These are phyloP conservation scores for Zenarchopterus dispar DNA, from an alignment of 2,797 vertebrate genomes.

Conservation along the genomic window DNA sequence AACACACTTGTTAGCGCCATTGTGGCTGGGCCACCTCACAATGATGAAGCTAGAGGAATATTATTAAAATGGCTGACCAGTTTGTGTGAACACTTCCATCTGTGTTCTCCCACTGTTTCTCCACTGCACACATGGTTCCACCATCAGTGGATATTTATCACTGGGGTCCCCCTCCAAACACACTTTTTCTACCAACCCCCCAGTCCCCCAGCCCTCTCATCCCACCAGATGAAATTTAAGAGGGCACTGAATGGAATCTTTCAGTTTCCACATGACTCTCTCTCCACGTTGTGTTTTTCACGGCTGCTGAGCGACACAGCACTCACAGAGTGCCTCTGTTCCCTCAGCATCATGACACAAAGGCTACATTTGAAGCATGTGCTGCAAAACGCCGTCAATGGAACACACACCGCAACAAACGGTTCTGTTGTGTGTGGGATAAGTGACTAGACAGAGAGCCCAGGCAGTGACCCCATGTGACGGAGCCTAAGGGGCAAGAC, in stretches of 20 bases:
- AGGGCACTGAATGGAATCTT: conserved; percentile 80
- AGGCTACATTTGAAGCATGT: conserved; percentile 86
- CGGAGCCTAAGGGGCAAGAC: conserved; percentile 77
- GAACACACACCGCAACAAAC: conserved; percentile 84
- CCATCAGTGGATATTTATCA: conserved; percentile 74
- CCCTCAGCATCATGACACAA: conserved; percentile 80
- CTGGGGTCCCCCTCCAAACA: conserved; percentile 28
- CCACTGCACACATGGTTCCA: conserved; percentile 70
- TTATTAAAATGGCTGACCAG: conserved; percentile 75
- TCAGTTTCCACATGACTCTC: conserved; percentile 78
- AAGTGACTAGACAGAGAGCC: conserved; percentile 83
- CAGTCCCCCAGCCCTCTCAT: conserved; percentile 16
- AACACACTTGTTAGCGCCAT: conserved; percentile 47
- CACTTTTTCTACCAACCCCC: conserved; percentile 36
- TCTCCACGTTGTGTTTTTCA: conserved; percentile 74
- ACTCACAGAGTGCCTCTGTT: conserved; percentile 85
- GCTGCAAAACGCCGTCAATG: conserved; percentile 76
- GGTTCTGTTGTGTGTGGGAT: conserved; percentile 80
- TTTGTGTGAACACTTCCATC: conserved; percentile 76
- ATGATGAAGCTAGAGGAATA: conserved; percentile 64
- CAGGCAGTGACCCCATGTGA: conserved; percentile 77
- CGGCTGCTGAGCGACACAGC: conserved; percentile 70
- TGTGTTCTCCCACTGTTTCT: conserved; percentile 72
- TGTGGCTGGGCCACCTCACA: conserved; percentile 61
- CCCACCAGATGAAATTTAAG: conserved; percentile 65